Base-by-base conservation (phyloP, 2,113 vertebrate species). In the Oxygymnocypris stewartii region DNA sequence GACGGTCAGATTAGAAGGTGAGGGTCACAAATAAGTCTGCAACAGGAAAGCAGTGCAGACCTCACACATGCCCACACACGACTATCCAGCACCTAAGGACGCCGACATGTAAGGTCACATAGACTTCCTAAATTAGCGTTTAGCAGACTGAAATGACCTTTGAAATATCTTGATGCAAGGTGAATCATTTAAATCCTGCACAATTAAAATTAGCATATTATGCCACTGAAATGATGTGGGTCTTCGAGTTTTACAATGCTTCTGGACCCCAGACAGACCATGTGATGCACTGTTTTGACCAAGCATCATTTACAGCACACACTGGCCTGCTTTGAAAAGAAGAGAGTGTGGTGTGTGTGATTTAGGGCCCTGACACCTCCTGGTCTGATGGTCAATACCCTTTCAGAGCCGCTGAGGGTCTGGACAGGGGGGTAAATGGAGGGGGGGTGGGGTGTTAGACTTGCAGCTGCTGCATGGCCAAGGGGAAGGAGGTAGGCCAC, bases 321-420 rank as follows among this genome's bases (percentile, higher is more conserved):
- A 80, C 54, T 85, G 63, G 75, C 69, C 71, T 79, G 61, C 79
- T 87, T 79, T 89, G 73, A 84, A 83, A 83, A 78, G 51, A 77
- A 3, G 77, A 63, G 76, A 82, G 86, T 23, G 31, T 85, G 40
- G 69, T 79, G 88, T 79, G 89, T 73, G 87, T 87, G 90, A 90
- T 90, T 86, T 87, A 89, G 86, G 89, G 90, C 84, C 89, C 86
- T 87, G 44, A 89, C 85, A 88, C 73, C 88, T 85, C 54, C 54
- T 69, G 85, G 88, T 87, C 89, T 90, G 90, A 91, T 91, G 92
- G 91, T 92, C 92, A 89, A 90, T 91, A 91, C 88, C 88, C 87
- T 89, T 89, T 87, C 67, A 85, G 82, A 85, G 71, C 75, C 85
- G 51, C 82, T 71, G 80, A 74, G 86, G 88, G 86, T 84, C 75